phyloP scores from a whole-genome alignment of 2,888 invertebrate genomes.

The Chrysodeixis includens region DNA sequence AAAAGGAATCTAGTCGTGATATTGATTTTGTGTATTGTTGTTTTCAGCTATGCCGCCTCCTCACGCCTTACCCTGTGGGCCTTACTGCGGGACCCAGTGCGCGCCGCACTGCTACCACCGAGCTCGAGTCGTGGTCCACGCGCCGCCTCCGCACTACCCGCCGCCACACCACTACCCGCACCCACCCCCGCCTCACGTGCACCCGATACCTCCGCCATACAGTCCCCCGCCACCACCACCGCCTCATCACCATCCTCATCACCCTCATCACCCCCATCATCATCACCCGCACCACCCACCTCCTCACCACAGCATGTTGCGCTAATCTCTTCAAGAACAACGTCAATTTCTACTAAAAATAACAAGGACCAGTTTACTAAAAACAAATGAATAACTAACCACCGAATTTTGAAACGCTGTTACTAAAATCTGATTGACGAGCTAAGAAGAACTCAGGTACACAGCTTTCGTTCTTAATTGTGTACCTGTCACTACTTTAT shows the following conservation, averaged over 20 bases:
- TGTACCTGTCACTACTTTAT: no score
- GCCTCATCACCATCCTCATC: conserved; percentile 36
- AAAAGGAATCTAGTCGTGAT: no score
- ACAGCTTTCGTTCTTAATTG: no score
- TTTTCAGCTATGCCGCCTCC: conserved; percentile 76
- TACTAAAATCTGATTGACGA: no score
- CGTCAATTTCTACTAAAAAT: no score
- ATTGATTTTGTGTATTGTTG: no score
- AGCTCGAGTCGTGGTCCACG: conserved; percentile 42
- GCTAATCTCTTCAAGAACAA: conserved; percentile 26
- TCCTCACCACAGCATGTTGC: conserved; percentile 8
- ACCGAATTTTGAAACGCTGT: no score
- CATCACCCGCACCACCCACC: background rate
- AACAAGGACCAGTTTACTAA: no score
- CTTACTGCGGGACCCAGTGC: conserved; percentile 74
- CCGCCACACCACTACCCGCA: conserved; percentile 44
- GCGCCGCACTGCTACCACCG: conserved; percentile 73
- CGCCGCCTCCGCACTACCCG: conserved; percentile 45
- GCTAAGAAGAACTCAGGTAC: no score
- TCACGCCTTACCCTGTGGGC: conserved; percentile 75
- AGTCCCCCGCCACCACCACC: conserved; percentile 39
- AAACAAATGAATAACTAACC: background rate
- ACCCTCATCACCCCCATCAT: conserved; percentile 33
- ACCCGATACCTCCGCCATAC: conserved; percentile 44
- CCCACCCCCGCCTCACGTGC: conserved; percentile 49